A percentile compares a stretch with the other conserved stretches of the same genome.
These are phyloP conservation scores for Pachyramphus minor DNA, from an alignment of 2,113 vertebrate genomes.

Conservation along the genomic window DNA sequence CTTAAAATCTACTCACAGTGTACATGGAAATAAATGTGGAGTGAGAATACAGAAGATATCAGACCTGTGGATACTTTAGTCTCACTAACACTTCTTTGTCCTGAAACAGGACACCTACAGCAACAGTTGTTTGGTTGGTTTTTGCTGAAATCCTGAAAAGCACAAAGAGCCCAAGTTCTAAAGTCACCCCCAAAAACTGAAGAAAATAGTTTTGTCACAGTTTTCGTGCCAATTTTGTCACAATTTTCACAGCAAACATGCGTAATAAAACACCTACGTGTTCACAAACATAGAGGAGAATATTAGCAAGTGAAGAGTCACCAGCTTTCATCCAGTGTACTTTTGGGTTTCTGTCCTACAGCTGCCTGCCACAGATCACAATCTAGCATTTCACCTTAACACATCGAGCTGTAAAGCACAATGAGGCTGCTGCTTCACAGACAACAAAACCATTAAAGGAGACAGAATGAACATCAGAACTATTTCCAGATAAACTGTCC, in stretches of 20 bases:
- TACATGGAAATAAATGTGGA: neutral
- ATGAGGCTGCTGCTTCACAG: neutral
- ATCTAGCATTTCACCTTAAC: neutral
- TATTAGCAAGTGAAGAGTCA: neutral
- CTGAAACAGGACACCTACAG: neutral
- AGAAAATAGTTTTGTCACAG: neutral
- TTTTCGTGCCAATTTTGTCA: neutral
- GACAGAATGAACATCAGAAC: neutral
- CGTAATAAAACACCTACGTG: neutral
- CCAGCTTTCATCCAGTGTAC: neutral
- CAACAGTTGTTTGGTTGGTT: neutral
- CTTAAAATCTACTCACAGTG: neutral
- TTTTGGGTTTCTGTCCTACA: neutral
- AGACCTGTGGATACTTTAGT: neutral
- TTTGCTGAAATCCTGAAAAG: neutral
- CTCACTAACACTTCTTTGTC: neutral
- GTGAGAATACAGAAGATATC: neutral
- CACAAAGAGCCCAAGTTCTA: neutral
- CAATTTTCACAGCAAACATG: neutral
- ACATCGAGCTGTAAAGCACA: rapidly evolving
- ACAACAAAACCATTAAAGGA: neutral
- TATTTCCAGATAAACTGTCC: neutral
- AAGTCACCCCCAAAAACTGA: neutral
- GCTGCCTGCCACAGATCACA: neutral
- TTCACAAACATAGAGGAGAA: neutral